phyloP scores from a whole-genome alignment of 2,113 vertebrate genomes.

The Platysternon megacephalum region DNA sequence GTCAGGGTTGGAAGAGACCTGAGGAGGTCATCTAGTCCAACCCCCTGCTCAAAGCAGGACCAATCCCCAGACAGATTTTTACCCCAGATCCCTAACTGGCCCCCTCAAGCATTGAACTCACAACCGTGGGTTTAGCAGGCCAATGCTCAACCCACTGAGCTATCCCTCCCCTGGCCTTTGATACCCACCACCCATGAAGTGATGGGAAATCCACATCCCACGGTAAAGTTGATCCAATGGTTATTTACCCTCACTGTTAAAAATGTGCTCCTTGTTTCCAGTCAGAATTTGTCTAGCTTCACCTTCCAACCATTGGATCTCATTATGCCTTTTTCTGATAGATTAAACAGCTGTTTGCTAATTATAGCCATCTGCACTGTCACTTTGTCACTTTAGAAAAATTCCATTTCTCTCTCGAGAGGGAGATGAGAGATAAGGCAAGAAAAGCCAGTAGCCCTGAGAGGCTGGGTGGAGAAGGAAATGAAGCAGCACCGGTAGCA shows the following conservation, averaged over 20 bases:
- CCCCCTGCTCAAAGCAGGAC: too few species aligned
- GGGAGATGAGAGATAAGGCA: background rate
- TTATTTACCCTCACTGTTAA: background rate
- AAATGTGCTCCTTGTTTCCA: background rate
- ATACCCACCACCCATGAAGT: background rate
- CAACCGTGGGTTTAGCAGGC: too few species aligned
- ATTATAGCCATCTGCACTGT: background rate
- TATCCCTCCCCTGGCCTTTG: too few species aligned
- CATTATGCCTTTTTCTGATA: background rate
- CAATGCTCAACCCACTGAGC: too few species aligned
- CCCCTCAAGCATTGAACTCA: too few species aligned
- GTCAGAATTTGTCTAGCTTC: background rate
- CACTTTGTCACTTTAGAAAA: background rate
- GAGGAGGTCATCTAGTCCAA: too few species aligned
- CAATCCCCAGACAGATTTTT: too few species aligned
- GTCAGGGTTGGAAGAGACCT: too few species aligned
- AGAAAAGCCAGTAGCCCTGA: background rate
- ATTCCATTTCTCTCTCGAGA: background rate
- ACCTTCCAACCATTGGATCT: background rate
- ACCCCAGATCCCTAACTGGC: too few species aligned
- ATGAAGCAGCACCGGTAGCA: fast-evolving
- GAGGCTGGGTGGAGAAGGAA: background rate
- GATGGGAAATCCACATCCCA: background rate
- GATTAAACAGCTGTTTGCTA: background rate
- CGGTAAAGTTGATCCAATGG: background rate